phyloP scores from a whole-genome alignment of 2,113 vertebrate species.

The Cephalopterus ornatus region DNA sequence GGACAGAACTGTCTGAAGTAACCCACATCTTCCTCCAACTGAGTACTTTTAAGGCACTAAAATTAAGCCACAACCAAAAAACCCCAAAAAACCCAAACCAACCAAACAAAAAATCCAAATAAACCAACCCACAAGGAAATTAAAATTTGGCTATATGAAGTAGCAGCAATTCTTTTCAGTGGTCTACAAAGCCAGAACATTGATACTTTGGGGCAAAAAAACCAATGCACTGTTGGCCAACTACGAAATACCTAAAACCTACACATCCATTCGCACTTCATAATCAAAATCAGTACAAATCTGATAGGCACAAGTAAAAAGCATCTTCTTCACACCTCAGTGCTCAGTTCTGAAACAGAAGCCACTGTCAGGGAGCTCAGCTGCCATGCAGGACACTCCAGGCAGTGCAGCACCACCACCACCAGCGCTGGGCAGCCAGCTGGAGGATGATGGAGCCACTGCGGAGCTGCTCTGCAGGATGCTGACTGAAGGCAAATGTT shows the following conservation, averaged over 20 bases:
- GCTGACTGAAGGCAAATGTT: neutral
- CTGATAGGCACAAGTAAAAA: slow-evolving; percentile 60
- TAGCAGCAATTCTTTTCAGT: slow-evolving; percentile 34
- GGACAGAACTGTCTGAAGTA: neutral
- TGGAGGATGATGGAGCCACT: neutral
- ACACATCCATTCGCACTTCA: neutral
- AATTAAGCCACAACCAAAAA: slow-evolving; percentile 44
- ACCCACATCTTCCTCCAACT: neutral
- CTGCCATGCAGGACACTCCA: neutral
- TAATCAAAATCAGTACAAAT: slow-evolving; percentile 12
- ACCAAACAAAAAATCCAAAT: neutral
- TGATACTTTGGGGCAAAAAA: neutral
- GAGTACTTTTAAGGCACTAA: slow-evolving; percentile 65
- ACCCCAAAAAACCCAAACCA: neutral
- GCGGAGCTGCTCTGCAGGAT: neutral
- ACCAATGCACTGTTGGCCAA: neutral
- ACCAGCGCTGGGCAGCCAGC: neutral
- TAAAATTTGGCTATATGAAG: slow-evolving; percentile 1
- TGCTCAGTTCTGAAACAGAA: neutral
- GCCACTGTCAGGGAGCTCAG: neutral
- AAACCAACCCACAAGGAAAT: neutral
- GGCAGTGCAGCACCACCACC: neutral
- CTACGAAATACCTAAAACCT: neutral
- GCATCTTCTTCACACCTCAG: slow-evolving; percentile 12
- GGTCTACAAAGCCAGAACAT: neutral